Evolutionary conservation across 1,140 invertebrate species (phyloP), one percentile per base, ranked within the genome.

Genomic region (Whitmania pigra): DNA sequence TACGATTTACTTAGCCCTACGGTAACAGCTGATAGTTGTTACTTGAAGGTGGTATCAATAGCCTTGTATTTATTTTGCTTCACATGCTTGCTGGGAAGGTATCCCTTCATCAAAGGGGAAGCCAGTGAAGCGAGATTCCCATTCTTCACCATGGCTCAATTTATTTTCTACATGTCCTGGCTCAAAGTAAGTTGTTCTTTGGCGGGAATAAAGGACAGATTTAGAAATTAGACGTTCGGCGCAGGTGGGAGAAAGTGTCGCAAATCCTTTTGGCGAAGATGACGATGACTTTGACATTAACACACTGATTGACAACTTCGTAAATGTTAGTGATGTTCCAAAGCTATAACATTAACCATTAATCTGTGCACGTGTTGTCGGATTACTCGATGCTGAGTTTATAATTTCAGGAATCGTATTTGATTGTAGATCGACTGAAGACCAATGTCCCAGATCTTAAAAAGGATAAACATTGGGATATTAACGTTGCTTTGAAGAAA

Each of bases 151-250:
- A 88, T 89, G 0, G 82, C 94, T 60, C 80, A 83, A 75, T 96
- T 96, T 80, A 90, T 92, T 79, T 95, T 96, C 82, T 97, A 95
- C 84, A 89, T 96, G 76, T 93, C 93, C 25, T 97, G 93, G 93
- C 82, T 96, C 49, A 95, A 96, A 86, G 82, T 83, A 7, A 77
- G 81, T 63, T 25, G 22, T 25, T 0, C 11, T 22, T 63, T 0
- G 57, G 11, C 5, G 22, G 22, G 11, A 5, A 49, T 5, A 49
- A 49, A 49, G 9, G 9, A 15, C 9, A 15, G 43, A 17, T 13
- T 49, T 49, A 7, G 43, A 49, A 11, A 49, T 49, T n/a, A n/a
- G 43, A 15, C 13, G 43, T 49, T 49, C 43, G n/a, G 5, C 31
- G 13, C 43, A 63, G 57, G 82, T 83, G 5, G 83, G 81, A 3